Base-by-base conservation (phyloP, 2,888 invertebrate species). In the Diplazon laetatorius region DNA sequence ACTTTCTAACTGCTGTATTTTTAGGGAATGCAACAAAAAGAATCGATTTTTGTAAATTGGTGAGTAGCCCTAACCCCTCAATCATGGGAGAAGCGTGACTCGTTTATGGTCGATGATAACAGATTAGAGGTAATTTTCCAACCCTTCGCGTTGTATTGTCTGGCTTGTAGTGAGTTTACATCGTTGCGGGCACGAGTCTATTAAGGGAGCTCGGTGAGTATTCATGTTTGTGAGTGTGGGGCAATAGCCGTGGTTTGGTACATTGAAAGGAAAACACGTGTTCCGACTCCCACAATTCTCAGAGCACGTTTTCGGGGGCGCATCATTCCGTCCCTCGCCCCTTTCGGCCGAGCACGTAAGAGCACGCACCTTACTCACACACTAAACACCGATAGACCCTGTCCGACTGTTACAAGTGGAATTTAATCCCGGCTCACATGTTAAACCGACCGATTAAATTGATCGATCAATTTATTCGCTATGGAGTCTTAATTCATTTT, bases 281-380 rank as follows among this genome's bases (percentile, higher is more conserved):
- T 55, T 30, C 30, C 55, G 30, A 14, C 30, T 55, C 30, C 20
- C 55, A 55, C 55, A 55, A 55, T 55, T 30, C 55, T 55, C 30
- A 52, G 52, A 25, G 14, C 22, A 25, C 25, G 30, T 3, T 6
- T 14, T 35, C 16, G 35, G 9, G 8, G 16, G n/a, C n/a, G n/a
- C n/a, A 35, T 5, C 30, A 30, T 55, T n/a, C n/a, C n/a, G n/a
- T n/a, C n/a, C n/a, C n/a, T n/a, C n/a, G n/a, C 30, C 52, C 14
- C 55, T 8, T 55, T 35, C 9, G 16, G 14, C 55, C 0, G 16
- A 55, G 22, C 9, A 14, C 0, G 25, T n/a, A 14, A 30, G 6
- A 55, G 8, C 52, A 55, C 52, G 30, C 52, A 55, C 52, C 30
- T 30, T 10, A 14, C 20, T n/a, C 14, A 30, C 30, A 16, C 55